Evolutionary conservation across 2,888 invertebrate species (phyloP).

Genomic region (Xylota segnis): DNA sequence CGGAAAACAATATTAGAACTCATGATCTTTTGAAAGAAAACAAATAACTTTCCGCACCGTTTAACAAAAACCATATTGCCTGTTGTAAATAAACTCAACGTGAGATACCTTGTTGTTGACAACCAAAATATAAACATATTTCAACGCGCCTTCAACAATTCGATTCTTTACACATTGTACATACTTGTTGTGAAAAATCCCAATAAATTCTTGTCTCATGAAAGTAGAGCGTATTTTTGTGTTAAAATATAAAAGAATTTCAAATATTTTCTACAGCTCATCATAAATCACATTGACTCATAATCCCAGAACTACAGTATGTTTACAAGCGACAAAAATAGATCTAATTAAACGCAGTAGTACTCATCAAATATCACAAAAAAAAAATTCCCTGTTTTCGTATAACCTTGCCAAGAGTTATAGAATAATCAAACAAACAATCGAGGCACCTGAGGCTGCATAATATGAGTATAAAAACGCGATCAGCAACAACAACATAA

Average conservation of each 20-base stretch:
- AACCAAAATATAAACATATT: no score
- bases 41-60: no score
- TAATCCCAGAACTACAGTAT: slow-evolving; percentile 20
- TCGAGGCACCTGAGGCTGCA: slow-evolving; percentile 12
- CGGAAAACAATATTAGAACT: no score
- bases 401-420: slow-evolving; percentile 35
- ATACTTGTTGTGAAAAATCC: neutral
- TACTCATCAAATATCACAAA: slow-evolving; percentile 17
- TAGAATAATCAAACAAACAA: slow-evolving; percentile 29
- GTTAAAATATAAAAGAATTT: neutral
- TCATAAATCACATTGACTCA: slow-evolving; percentile 25
- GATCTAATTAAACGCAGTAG: slow-evolving; percentile 19
- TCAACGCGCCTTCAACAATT: no score
- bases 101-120: no score
- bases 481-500: slow-evolving; percentile 45
- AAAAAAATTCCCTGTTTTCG: neutral
- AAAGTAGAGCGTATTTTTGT: neutral
- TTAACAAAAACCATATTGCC: no score
- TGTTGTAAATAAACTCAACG: no score
- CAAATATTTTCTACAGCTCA: neutral
- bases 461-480: slow-evolving; percentile 28
- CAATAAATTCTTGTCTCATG: neutral
- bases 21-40: no score
- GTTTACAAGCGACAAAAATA: slow-evolving; percentile 45
- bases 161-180: neutral